Evolutionary conservation across 53 echinoderm and acorn worm species (phyloP), one percentile per base, ranked within the genome.

Genomic region (Temnopleurus reevesii): DNA sequence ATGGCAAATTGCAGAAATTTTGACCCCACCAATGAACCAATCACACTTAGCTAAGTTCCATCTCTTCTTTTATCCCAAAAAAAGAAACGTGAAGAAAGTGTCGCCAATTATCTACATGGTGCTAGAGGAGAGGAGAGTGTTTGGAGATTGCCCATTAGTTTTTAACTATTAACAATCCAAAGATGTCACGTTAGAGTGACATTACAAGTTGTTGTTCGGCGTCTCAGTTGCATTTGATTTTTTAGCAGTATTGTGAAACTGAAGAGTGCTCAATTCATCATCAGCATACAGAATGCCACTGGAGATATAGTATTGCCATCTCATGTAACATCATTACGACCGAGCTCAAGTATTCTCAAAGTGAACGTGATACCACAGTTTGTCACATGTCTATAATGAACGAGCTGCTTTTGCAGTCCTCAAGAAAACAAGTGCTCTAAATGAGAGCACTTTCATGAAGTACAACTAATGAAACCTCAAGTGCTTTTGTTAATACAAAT

Each of bases 241-340:
- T 6, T 71, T 17, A 63, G 63, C 12, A 5, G 63, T 6, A 30
- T 63, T 31, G 12, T 71, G 41, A 38, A 38, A 71, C 3, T 38
- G 41, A 71, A 71, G 71, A 21, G 71, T 71, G n/a, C 71, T 71
- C 41, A n/a, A 71, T 71, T 71, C 19, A n/a, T n/a, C 71, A 38
- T 71, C 41, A 43, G 8, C 41, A 71, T 41, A 71, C 41, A 71
- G 21, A 41, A 71, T 21, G 71, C 71, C 71, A 71, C 71, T 71
- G 41, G 38, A 71, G 71, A 41, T 36, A 71, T 41, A 36, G 18
- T 71, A 36, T 71, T 71, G 7, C 41, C 7, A 9, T 7, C 71
- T 71, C n/a, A 71, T 41, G 3, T 23, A 28, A 12, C 63, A 33
- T 33, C 63, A 71, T 71, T 71, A 43, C 71, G 23, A 71, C 23